phyloP scores from a whole-genome alignment of 1,140 invertebrate species.

The Zelostemma sp. region DNA sequence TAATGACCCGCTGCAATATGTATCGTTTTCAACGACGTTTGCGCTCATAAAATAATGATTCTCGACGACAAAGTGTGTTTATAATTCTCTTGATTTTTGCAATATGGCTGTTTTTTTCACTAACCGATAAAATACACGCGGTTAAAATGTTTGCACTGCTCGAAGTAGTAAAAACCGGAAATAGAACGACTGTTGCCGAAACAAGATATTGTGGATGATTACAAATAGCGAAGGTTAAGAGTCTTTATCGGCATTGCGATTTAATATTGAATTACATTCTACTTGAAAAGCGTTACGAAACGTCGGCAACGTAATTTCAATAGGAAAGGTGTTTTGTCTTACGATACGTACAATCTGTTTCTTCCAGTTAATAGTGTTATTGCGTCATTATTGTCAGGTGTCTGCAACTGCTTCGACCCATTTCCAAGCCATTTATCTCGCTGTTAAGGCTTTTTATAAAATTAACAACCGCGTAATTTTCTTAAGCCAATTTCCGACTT shows the following conservation, averaged over 20 bases:
- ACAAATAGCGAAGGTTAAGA: neutral
- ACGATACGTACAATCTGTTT: slow-evolving; percentile 23
- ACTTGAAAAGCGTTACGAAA: neutral
- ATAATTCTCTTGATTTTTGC: no score
- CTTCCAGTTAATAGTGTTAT: slow-evolving; percentile 16
- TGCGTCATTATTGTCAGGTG: slow-evolving; percentile 25
- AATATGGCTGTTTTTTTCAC: neutral
- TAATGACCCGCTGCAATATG: neutral
- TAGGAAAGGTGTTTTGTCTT: neutral
- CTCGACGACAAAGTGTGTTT: no score
- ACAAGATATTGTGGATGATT: neutral
- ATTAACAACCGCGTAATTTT: slow-evolving; percentile 10
- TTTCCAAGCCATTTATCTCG: slow-evolving; percentile 9
- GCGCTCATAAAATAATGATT: neutral
- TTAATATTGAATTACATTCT: neutral
- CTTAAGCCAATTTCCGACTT: neutral
- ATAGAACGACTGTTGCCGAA: neutral
- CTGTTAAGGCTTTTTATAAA: slow-evolving; percentile 1
- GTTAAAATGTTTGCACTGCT: neutral
- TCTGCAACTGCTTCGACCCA: slow-evolving; percentile 2
- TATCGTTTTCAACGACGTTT: neutral
- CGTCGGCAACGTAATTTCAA: neutral
- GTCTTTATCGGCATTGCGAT: neutral
- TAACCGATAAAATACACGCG: neutral
- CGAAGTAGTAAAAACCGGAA: neutral